These are phyloP conservation scores for Cynopterus sphinx DNA, from an alignment of 2,797 vertebrate genomes.

Conservation along the genomic window DNA sequence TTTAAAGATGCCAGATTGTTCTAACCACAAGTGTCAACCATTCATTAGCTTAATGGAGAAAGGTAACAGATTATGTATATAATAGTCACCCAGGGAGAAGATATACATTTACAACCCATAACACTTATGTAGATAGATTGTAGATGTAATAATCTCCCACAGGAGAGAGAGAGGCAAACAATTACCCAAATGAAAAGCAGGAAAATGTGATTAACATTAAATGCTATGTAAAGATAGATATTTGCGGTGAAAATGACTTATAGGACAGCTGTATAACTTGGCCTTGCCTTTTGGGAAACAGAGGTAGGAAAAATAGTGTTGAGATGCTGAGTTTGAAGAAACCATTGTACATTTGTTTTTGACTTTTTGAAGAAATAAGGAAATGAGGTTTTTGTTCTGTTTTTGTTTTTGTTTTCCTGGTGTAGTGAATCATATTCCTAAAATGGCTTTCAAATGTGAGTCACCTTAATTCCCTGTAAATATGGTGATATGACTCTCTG, in stretches of 20 bases:
- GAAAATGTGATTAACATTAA: constrained; percentile 79
- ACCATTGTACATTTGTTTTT: constrained; percentile 5
- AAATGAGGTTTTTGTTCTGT: too few species aligned
- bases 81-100: constrained; percentile 68
- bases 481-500: not conserved
- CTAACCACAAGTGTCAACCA: constrained; percentile 54
- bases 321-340: not conserved
- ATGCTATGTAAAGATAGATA: constrained; percentile 59
- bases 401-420: not conserved
- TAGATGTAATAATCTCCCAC: constrained; percentile 82
- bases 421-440: not conserved
- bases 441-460: not conserved
- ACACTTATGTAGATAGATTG: constrained; percentile 80
- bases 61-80: constrained; percentile 71
- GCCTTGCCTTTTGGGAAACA: constrained; percentile 32
- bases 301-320: not conserved
- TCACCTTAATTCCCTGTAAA: not conserved
- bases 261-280: not conserved
- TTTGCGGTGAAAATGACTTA: constrained; percentile 46
- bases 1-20: constrained; percentile 72
- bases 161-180: constrained; percentile 81
- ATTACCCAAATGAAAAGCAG: constrained; percentile 83
- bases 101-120: constrained; percentile 73
- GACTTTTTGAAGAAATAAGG: not conserved
- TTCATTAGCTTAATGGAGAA: constrained; percentile 71